Percentiles rank a stretch among this genome's conserved stretches.
Evolutionary conservation across 2,113 vertebrate genomes (phyloP).

Genomic region (Plotosus lineatus): DNA sequence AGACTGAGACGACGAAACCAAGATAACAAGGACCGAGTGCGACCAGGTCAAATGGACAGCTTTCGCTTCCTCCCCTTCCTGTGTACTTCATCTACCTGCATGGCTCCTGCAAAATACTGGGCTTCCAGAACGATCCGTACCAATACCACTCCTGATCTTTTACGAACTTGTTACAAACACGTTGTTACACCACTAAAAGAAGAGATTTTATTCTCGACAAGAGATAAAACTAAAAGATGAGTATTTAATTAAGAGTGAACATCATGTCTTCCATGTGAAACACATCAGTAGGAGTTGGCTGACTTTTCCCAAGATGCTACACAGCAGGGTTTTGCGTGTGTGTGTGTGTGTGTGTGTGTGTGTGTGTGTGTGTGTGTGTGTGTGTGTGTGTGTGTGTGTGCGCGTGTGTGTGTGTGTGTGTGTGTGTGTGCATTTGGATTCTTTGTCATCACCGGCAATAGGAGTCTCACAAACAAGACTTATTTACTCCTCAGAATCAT

Average conservation of each 20-base stretch:
- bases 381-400: neutral
- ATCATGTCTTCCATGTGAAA: slow-evolving; percentile 50
- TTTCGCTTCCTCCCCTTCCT: slow-evolving; percentile 38
- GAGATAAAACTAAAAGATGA: slow-evolving; percentile 20
- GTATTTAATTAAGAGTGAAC: slow-evolving; percentile 40
- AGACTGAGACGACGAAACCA: slow-evolving; percentile 14
- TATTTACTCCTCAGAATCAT: neutral
- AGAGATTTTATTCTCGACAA: neutral
- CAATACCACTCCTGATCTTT: slow-evolving; percentile 25
- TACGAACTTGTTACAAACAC: slow-evolving; percentile 9
- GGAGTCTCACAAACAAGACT: neutral
- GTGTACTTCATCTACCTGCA: slow-evolving; percentile 40
- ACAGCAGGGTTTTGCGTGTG: neutral
- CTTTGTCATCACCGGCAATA: neutral
- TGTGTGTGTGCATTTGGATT: neutral
- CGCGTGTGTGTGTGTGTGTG: neutral
- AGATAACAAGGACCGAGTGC: neutral
- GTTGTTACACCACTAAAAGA: neutral
- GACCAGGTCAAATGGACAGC: slow-evolving; percentile 22
- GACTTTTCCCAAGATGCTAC: neutral
- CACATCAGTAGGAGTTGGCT: neutral
- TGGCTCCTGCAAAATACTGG: slow-evolving; percentile 40
- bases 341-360: slow-evolving; percentile 25
- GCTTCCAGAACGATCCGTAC: slow-evolving; percentile 40
- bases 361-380: slow-evolving; percentile 8